Base-by-base conservation (phyloP, 1,140 invertebrate genomes). In the Delia radicum region DNA sequence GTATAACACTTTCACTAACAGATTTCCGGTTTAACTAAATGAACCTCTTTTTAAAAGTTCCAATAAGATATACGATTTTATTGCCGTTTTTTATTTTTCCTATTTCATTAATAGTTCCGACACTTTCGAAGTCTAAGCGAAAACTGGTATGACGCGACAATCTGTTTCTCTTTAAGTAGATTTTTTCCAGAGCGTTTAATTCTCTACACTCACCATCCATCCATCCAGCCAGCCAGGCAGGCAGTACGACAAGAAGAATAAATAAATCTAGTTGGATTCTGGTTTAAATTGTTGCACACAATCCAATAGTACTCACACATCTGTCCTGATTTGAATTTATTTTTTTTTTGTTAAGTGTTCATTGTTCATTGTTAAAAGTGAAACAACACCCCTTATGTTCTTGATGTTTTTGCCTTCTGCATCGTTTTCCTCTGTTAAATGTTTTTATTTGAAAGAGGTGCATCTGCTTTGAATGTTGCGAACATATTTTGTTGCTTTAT, bases 401-500 rank as follows among this genome's bases (percentile, higher is more conserved):
- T 18, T 48, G 15, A 61, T 37, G 61, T 29, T 24, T 63, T 33
- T 55, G 61, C 48, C 73, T 37, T 74, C 46, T 37, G 73, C 61
- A 37, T 37, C 46, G 29, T 63, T 48, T 55, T 73, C n/a, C 73
- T 61, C 46, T 48, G 65, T 33, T 27, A 24, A 42, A 73, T 73
- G 71, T 33, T 48, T 76, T 75, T 37, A 42, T 46, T 63, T 69
- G 73, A 55, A 72, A 62, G 74, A 62, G 61, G 31, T 55, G 81
- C 83, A 84, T 85, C 84, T 85, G 84, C 80, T 85, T 82, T 83
- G 78, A 75, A 79, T 80, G 82, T 83, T 81, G 78, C 78, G 78
- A 79, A 84, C 84, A 85, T 85, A 85, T 85, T 85, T 81, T 85
- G 81, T 82, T 80, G 80, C 84, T 84, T 84, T 84, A 84, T 81